A percentile compares a stretch with the other conserved stretches of the same genome.
These are phyloP conservation scores for Danio jaintianensis DNA, from an alignment of 2,797 vertebrate species.

Conservation along the genomic window DNA sequence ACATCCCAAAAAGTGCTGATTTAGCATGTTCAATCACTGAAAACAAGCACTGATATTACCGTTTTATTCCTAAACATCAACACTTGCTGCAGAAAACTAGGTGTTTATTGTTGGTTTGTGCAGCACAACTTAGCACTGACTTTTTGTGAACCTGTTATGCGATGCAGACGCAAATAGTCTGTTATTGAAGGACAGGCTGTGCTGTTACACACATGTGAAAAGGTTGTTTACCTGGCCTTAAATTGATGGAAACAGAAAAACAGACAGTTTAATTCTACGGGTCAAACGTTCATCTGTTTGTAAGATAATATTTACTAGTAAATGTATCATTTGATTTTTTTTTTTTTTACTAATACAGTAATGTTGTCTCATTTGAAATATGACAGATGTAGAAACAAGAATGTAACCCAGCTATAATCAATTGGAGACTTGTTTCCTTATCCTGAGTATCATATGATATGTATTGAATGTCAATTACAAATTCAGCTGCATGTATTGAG, in stretches of 20 bases:
- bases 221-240: not conserved
- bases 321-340: not conserved
- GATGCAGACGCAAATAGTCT: not conserved
- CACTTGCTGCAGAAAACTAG: not conserved
- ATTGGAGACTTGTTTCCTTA: not conserved
- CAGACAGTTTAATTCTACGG: not conserved
- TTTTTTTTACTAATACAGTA: not conserved
- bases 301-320: not conserved
- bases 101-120: not conserved
- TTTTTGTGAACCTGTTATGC: not conserved
- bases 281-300: not conserved
- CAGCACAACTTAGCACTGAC: not conserved
- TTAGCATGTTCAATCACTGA: no score
- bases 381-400: not conserved
- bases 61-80: not conserved
- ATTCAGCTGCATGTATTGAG: not conserved
- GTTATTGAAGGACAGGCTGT: not conserved
- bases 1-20: no score
- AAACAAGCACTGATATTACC: no score
- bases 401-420: not conserved
- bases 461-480: constrained; percentile 19
- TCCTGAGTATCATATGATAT: constrained; percentile 19
- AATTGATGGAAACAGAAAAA: not conserved
- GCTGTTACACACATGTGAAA: not conserved
- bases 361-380: constrained; percentile 2